These are phyloP conservation scores for Lepidocolaptes lacrymiger DNA, from an alignment of 2,797 vertebrate genomes.

Conservation along the genomic window DNA sequence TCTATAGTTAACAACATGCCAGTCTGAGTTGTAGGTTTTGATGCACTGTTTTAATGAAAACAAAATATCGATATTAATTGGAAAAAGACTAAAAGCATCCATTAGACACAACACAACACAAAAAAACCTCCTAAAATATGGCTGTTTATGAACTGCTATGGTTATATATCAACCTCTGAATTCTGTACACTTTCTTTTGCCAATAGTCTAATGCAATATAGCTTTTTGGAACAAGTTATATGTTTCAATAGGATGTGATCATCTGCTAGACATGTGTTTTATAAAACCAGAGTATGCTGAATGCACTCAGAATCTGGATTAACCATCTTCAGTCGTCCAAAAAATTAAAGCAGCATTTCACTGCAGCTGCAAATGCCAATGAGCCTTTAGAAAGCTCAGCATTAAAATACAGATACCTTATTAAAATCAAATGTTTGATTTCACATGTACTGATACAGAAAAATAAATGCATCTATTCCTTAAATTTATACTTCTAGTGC, in stretches of 20 bases:
- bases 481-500: not conserved
- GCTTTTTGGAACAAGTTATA: not conserved
- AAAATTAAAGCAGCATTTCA: not conserved
- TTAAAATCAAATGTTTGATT: not conserved
- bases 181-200: not conserved
- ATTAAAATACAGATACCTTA: not conserved
- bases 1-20: slow-evolving; percentile 95
- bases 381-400: not conserved
- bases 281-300: not conserved
- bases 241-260: not conserved
- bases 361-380: not conserved
- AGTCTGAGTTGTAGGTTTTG: slow-evolving; percentile 97
- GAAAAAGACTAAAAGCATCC: not conserved
- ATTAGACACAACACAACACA: not conserved
- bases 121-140: not conserved
- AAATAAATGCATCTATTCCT: not conserved
- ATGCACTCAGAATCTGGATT: not conserved
- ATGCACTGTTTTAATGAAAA: slow-evolving; percentile 84
- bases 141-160: not conserved
- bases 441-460: not conserved
- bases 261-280: not conserved
- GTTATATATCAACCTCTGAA: not conserved
- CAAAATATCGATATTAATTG: not conserved
- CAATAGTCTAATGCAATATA: not conserved
- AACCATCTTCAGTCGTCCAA: not conserved